Evolutionary conservation across 1,140 invertebrate species (phyloP).

Genomic region (Monochamus saltuarius): DNA sequence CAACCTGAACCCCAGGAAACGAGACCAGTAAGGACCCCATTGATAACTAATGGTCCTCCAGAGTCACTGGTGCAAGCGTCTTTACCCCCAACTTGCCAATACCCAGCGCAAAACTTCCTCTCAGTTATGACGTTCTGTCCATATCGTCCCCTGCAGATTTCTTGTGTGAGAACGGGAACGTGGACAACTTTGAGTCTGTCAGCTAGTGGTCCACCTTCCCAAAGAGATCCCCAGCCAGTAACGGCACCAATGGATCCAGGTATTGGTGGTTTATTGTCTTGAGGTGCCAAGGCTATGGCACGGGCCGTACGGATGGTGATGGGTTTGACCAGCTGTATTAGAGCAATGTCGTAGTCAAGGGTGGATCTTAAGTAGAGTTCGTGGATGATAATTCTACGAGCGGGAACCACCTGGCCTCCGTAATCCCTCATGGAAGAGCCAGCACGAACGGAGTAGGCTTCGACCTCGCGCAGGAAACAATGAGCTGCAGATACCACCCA

Average conservation of each 20-base stretch:
- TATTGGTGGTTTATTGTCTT: neutral
- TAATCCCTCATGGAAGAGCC: slow-evolving; percentile 39
- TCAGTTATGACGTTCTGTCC: slow-evolving; percentile 23
- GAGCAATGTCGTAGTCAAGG: slow-evolving; percentile 58
- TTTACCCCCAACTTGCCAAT: slow-evolving; percentile 21
- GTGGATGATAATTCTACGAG: slow-evolving; percentile 48
- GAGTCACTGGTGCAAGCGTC: slow-evolving; percentile 53
- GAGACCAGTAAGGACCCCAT: slow-evolving; percentile 51
- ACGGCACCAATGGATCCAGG: slow-evolving; percentile 46
- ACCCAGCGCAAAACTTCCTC: slow-evolving; percentile 54
- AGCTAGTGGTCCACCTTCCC: slow-evolving; percentile 15
- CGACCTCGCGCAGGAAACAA: no score
- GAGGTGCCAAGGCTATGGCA: slow-evolving; percentile 10
- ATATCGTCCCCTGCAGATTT: slow-evolving; percentile 39
- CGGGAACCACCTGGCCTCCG: slow-evolving; percentile 46
- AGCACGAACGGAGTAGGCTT: slow-evolving; percentile 3
- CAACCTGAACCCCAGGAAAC: slow-evolving; percentile 51
- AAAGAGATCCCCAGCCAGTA: slow-evolving; percentile 59
- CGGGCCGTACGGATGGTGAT: neutral
- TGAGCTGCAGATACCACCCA: no score
- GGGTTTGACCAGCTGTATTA: slow-evolving; percentile 49
- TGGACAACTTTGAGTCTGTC: slow-evolving; percentile 40
- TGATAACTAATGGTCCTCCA: slow-evolving; percentile 57
- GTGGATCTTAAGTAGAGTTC: slow-evolving; percentile 47
- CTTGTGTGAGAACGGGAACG: slow-evolving; percentile 43